Evolutionary conservation across 2,797 vertebrate species (phyloP).

Genomic region (Paguma larvata): DNA sequence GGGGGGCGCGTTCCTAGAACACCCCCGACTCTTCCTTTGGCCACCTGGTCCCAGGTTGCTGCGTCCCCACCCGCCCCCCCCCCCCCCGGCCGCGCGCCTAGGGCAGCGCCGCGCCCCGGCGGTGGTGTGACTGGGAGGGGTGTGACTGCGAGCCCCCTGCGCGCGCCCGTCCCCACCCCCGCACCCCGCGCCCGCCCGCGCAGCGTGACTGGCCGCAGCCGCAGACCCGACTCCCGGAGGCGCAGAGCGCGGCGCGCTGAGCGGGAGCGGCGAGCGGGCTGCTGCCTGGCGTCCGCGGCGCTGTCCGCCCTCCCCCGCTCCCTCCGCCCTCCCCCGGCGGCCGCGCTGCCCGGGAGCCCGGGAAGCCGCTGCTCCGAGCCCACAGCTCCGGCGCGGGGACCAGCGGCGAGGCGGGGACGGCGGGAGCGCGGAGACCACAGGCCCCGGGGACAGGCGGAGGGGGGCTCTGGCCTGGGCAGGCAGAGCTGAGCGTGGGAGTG

Average conservation of each 20-base stretch:
- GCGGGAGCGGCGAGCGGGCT: not conserved
- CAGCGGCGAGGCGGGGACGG: not conserved
- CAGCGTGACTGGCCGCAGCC: slow-evolving; percentile 69
- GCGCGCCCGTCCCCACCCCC: slow-evolving; percentile 63
- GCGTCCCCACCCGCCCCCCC: not conserved
- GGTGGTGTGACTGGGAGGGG: not conserved
- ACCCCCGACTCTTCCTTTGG: not conserved
- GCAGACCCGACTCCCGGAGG: slow-evolving; percentile 48
- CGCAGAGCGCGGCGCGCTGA: not conserved
- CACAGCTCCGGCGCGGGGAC: slow-evolving; percentile 28
- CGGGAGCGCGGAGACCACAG: not conserved
- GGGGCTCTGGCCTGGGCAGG: not conserved
- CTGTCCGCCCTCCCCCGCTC: not conserved
- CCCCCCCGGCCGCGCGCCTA: not conserved
- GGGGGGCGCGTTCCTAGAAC: not conserved
- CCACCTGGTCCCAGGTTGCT: not conserved
- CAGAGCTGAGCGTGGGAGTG: not conserved
- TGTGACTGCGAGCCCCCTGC: not conserved
- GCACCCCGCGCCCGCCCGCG: slow-evolving; percentile 48
- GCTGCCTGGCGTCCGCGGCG: slow-evolving; percentile 24
- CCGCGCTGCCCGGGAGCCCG: slow-evolving; percentile 7
- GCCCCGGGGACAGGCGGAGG: not conserved
- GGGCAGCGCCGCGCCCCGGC: not conserved
- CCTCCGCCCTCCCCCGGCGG: slow-evolving; percentile 58
- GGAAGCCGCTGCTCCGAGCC: slow-evolving; percentile 28